A percentile compares a stretch with the other conserved stretches of the same genome.
These are phyloP conservation scores for Parnassius glacialis DNA, from an alignment of 2,888 invertebrate genomes.

Conservation along the genomic window DNA sequence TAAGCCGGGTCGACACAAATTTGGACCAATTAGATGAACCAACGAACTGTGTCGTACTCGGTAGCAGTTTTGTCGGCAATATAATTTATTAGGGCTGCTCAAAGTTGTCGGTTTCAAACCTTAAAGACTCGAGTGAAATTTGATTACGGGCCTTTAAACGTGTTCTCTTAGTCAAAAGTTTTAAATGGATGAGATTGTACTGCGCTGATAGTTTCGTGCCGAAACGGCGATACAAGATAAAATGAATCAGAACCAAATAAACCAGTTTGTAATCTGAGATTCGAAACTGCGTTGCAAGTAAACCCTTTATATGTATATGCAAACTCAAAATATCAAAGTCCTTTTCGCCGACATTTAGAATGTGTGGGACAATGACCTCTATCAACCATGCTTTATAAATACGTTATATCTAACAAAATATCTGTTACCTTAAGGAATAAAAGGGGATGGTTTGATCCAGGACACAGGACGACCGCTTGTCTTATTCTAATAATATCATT, in stretches of 20 bases:
- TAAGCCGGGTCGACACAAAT: conserved; percentile 73
- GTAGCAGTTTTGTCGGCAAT: conserved; percentile 79
- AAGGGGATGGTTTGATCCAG: no score
- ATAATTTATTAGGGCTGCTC: conserved; percentile 79
- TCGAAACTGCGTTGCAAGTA: conserved; percentile 9
- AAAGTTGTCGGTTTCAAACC: conserved; percentile 77
- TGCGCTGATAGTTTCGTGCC: conserved; percentile 31
- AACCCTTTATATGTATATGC: neutral
- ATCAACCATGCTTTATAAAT: neutral
- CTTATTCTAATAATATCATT: no score
- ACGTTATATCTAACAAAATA: no score
- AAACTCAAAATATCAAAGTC: neutral
- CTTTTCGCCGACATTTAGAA: neutral
- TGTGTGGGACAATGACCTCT: neutral
- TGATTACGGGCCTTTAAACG: conserved; percentile 76
- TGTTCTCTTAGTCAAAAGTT: conserved; percentile 65
- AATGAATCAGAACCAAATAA: conserved; percentile 11
- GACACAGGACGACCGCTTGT: no score
- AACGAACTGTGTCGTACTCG: conserved; percentile 79
- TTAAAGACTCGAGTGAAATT: conserved; percentile 79
- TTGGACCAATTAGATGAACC: conserved; percentile 80
- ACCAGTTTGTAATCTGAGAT: conserved; percentile 12
- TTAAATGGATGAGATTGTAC: conserved; percentile 65
- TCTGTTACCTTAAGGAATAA: no score
- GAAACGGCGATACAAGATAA: conserved; percentile 28